Evolutionary conservation across 1,140 invertebrate species (phyloP).

Genomic region (Drosophila santomea): DNA sequence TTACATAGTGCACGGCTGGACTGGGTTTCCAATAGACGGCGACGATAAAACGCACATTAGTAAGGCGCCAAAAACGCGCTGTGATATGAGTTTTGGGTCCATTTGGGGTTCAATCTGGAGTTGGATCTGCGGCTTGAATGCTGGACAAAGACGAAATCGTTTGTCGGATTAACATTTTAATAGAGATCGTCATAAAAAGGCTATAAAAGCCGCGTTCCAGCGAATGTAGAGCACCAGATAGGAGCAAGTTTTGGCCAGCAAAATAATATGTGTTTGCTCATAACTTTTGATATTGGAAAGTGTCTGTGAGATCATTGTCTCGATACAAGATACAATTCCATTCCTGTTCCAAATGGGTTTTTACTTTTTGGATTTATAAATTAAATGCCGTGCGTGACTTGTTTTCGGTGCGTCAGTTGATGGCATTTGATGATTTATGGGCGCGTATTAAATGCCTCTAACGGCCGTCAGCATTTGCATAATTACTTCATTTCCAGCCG

Average conservation of each 20-base stretch:
- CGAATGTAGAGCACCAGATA: slow-evolving; percentile 54
- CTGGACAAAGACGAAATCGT: slow-evolving; percentile 54
- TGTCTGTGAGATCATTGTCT: slow-evolving; percentile 31
- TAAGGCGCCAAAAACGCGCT: slow-evolving; percentile 76
- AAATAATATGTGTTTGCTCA: slow-evolving; percentile 8
- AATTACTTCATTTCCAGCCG: slow-evolving; percentile 72
- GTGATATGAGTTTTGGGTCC: slow-evolving; percentile 53
- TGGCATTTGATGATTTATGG: slow-evolving; percentile 66
- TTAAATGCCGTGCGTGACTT: slow-evolving; percentile 67
- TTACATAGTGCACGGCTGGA: slow-evolving; percentile 46
- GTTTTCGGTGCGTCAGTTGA: slow-evolving; percentile 46
- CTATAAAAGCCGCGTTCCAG: slow-evolving; percentile 57
- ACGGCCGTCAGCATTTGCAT: slow-evolving; percentile 65
- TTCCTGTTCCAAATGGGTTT: slow-evolving; percentile 23
- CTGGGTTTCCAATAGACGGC: slow-evolving; percentile 23
- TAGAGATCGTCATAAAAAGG: slow-evolving; percentile 70
- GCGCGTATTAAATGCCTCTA: slow-evolving; percentile 62
- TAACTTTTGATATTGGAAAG: slow-evolving; percentile 45
- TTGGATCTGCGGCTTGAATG: slow-evolving; percentile 7
- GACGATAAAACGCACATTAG: slow-evolving; percentile 78
- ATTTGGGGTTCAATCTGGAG: slow-evolving; percentile 58
- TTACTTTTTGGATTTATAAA: slow-evolving; percentile 28
- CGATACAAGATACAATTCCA: slow-evolving; percentile 26
- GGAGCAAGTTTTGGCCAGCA: not conserved
- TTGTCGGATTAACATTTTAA: slow-evolving; percentile 74